Percentiles rank a stretch among this genome's conserved stretches.
Conservation (phyloP, 64 coral and sea anemone genomes). For the Dendronephthya gigantea region DNA sequence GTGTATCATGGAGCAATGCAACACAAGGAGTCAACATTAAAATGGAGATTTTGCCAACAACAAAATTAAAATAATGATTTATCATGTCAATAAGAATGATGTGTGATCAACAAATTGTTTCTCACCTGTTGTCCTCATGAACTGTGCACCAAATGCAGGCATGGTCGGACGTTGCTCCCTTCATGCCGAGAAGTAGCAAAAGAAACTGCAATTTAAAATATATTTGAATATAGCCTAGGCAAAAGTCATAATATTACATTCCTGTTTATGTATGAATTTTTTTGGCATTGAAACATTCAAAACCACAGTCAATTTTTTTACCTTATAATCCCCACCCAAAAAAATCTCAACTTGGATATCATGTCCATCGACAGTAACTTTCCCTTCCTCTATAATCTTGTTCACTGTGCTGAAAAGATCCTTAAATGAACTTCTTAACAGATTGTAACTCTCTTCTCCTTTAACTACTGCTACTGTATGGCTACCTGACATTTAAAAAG, state of each 20-base stretch:
- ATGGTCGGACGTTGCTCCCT: too few relatives aligned
- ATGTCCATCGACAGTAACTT: background rate
- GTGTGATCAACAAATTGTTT: too few relatives aligned
- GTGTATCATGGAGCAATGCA: too few relatives aligned
- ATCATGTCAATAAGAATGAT: background rate
- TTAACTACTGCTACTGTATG: background rate
- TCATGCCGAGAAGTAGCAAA: background rate
- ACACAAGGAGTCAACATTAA: too few relatives aligned
- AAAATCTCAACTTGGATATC: constrained; percentile 3
- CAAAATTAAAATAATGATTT: background rate
- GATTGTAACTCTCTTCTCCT: background rate
- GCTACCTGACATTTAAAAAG: too few relatives aligned
- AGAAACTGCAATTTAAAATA: background rate
- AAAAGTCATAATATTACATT: background rate
- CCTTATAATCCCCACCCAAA: background rate
- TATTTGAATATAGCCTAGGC: background rate
- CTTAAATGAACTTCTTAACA: background rate
- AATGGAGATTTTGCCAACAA: too few relatives aligned
- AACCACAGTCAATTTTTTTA: too few relatives aligned
- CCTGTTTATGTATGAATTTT: background rate
- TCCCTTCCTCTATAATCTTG: constrained; percentile 13
- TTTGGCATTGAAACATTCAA: too few relatives aligned
- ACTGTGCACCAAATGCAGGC: too few relatives aligned
- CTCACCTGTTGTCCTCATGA: background rate
- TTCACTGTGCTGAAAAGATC: constrained; percentile 3